These are phyloP conservation scores for Melitaea athalia DNA, from an alignment of 2,888 invertebrate species.

Conservation along the genomic window DNA sequence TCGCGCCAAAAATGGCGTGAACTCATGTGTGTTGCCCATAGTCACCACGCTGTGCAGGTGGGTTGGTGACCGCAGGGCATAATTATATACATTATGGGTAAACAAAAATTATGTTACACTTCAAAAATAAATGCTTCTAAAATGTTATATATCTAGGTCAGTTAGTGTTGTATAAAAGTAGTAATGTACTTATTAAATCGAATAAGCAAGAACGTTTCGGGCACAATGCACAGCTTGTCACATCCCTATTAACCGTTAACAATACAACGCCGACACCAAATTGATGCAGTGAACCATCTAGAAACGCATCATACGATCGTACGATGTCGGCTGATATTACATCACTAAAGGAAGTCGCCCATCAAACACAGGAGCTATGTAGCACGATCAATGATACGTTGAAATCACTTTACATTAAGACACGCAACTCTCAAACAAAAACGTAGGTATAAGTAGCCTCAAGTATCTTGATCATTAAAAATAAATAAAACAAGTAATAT, in stretches of 20 bases:
- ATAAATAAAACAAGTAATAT: too few species aligned
- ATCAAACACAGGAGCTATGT: constrained; percentile 32
- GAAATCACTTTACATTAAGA: not conserved
- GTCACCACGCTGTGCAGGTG: too few species aligned
- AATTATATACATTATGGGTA: too few species aligned
- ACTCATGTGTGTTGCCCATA: too few species aligned
- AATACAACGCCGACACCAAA: constrained; percentile 27
- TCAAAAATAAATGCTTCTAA: not conserved
- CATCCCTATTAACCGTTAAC: constrained; percentile 33
- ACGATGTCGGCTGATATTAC: constrained; percentile 51
- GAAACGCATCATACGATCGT: constrained; percentile 41
- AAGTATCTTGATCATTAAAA: too few species aligned
- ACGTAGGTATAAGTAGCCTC: not conserved
- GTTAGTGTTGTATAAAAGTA: not conserved
- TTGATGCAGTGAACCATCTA: constrained; percentile 30
- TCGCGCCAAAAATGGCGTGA: too few species aligned
- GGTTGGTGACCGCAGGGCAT: too few species aligned
- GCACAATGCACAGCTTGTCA: constrained; percentile 28
- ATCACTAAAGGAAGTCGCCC: constrained; percentile 45
- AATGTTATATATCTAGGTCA: not conserved
- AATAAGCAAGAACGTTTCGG: constrained; percentile 18
- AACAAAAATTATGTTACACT: not conserved
- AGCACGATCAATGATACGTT: not conserved
- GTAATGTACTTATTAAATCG: constrained; percentile 13
- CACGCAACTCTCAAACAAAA: not conserved